Evolutionary conservation across 2,888 invertebrate species (phyloP).

Genomic region (Hymenopus coronatus): DNA sequence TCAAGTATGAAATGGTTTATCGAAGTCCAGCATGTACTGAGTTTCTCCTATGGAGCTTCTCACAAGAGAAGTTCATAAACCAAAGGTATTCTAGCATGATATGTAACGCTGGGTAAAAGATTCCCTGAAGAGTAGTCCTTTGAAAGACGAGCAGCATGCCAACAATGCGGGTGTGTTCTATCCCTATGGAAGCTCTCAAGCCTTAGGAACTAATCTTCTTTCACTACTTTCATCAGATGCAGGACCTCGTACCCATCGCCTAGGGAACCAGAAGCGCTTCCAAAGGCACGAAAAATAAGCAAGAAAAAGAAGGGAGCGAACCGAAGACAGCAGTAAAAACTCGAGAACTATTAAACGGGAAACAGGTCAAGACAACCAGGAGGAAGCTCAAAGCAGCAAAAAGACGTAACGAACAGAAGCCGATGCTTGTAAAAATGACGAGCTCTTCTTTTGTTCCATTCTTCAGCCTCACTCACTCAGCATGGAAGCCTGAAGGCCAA

Average conservation of each 20-base stretch:
- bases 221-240: not conserved
- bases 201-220: not conserved
- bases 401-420: not conserved
- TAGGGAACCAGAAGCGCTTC: not conserved
- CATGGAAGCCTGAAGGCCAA: not conserved
- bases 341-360: not conserved
- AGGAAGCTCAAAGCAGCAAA: not conserved
- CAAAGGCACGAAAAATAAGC: not conserved
- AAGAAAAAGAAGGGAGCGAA: not conserved
- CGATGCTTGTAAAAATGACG: not conserved
- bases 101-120: not conserved
- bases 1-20: too few relatives aligned
- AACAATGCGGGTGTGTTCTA: not conserved
- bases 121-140: not conserved
- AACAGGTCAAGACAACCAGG: not conserved
- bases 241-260: not conserved
- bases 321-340: not conserved
- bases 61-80: not conserved
- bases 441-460: not conserved
- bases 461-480: not conserved
- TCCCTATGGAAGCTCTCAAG: not conserved
- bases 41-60: not conserved
- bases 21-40: too few relatives aligned
- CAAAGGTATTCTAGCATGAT: not conserved
- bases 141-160: not conserved